phyloP scores from a whole-genome alignment of 2,113 vertebrate species.

The Seriola rivoliana region DNA sequence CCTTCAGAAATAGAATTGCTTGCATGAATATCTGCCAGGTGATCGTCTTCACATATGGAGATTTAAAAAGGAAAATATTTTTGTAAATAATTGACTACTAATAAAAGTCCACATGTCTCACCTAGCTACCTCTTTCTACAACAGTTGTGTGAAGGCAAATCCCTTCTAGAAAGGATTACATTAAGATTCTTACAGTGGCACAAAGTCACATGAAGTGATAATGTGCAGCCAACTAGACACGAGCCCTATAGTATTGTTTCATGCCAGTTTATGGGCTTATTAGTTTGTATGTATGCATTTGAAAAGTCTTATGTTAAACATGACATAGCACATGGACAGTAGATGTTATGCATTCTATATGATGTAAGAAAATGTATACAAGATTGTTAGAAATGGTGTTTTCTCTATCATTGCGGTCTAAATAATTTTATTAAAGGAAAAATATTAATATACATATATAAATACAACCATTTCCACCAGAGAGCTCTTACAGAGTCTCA shows the following conservation, averaged over 20 bases:
- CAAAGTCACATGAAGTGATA: slow-evolving; percentile 66
- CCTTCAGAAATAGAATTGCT: not conserved
- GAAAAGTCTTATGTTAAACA: not conserved
- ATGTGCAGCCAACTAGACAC: slow-evolving; percentile 41
- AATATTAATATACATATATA: not conserved
- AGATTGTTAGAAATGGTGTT: not conserved
- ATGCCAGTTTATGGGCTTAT: not conserved
- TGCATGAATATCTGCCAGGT: not conserved
- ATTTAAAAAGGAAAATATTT: not conserved
- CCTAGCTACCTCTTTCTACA: slow-evolving; percentile 23
- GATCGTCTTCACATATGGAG: not conserved
- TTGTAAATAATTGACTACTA: not conserved
- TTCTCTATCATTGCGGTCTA: not conserved
- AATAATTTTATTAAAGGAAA: not conserved
- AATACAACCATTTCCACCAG: slow-evolving; percentile 15
- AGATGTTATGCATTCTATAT: not conserved
- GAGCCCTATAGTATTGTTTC: not conserved
- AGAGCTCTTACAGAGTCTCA: slow-evolving; percentile 54
- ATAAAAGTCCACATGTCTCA: slow-evolving; percentile 3
- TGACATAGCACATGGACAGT: not conserved
- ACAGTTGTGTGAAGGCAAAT: slow-evolving; percentile 74
- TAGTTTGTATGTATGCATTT: not conserved
- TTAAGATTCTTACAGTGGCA: slow-evolving; percentile 77
- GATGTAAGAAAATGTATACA: not conserved
- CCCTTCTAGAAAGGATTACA: slow-evolving; percentile 77